Conservation (phyloP, 2,888 invertebrate genomes). For the Macrosiphum euphorbiae region DNA sequence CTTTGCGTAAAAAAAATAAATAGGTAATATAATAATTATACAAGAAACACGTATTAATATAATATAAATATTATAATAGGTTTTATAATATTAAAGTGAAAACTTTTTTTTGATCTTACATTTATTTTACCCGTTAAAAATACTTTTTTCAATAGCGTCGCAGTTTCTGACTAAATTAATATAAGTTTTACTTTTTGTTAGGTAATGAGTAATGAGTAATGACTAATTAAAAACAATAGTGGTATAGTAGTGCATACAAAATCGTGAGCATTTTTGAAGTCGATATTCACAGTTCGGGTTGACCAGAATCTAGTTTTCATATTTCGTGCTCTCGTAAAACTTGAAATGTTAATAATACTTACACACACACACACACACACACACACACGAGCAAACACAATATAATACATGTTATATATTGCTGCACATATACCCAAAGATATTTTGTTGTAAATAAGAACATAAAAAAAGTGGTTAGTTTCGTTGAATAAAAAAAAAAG, state of each 20-base stretch:
- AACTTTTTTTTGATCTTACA: not conserved
- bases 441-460: constrained; percentile 7
- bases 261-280: not conserved
- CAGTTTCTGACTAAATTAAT: not conserved
- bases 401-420: not conserved
- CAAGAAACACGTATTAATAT: not conserved
- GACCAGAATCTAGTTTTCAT: constrained; percentile 30
- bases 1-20: not conserved
- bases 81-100: not conserved
- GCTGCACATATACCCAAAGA: not conserved
- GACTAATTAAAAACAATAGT: constrained; percentile 24
- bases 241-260: not conserved
- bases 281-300: not conserved
- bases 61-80: not conserved
- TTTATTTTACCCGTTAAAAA: not conserved
- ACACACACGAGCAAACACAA: not conserved
- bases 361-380: not conserved
- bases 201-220: not conserved
- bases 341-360: constrained; percentile 16
- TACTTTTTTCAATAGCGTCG: not conserved
- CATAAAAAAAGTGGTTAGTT: constrained; percentile 33
- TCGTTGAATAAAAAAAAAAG: constrained; percentile 15
- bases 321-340: not conserved
- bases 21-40: not conserved
- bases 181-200: constrained; percentile 32